phyloP scores from a whole-genome alignment of 2,888 invertebrate species.

The Galeopsomyia nigrocyanea region DNA sequence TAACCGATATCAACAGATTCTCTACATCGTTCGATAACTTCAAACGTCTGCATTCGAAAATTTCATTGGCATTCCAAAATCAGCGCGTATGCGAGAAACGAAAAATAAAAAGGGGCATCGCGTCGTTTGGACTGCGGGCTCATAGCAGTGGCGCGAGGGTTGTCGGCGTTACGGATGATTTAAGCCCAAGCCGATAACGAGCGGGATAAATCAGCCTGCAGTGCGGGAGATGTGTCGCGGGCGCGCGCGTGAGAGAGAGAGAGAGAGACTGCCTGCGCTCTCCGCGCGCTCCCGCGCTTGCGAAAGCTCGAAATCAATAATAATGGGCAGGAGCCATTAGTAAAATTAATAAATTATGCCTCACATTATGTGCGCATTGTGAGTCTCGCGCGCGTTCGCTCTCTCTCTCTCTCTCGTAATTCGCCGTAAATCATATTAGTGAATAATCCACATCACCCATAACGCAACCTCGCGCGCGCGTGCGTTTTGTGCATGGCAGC shows the following conservation, averaged over 20 bases:
- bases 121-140: too few relatives aligned
- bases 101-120: too few relatives aligned
- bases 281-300: too few relatives aligned
- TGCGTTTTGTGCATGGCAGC: conserved; percentile 35
- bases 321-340: conserved; percentile 69
- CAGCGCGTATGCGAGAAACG: too few relatives aligned
- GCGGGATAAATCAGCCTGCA: conserved; percentile 65
- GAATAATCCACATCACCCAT: conserved; percentile 69
- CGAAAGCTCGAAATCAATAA: conserved; percentile 66
- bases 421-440: conserved; percentile 69
- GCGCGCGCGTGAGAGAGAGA: conserved; percentile 57
- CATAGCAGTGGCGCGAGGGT: conserved; percentile 22
- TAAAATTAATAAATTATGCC: conserved; percentile 69
- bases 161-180: conserved; percentile 62
- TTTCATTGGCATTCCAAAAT: too few relatives aligned
- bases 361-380: conserved; percentile 69
- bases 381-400: conserved; percentile 61
- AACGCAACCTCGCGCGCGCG: conserved; percentile 53
- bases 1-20: too few relatives aligned
- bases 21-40: too few relatives aligned
- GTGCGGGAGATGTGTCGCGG: conserved; percentile 51
- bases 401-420: conserved; percentile 62
- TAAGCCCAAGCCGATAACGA: conserved; percentile 65
- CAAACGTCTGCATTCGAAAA: too few relatives aligned
- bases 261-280: too few relatives aligned